Percentiles rank a stretch among this genome's conserved stretches.
These are phyloP conservation scores for Trypoxylon attenuatum DNA, from an alignment of 2,888 invertebrate species.

Conservation along the genomic window DNA sequence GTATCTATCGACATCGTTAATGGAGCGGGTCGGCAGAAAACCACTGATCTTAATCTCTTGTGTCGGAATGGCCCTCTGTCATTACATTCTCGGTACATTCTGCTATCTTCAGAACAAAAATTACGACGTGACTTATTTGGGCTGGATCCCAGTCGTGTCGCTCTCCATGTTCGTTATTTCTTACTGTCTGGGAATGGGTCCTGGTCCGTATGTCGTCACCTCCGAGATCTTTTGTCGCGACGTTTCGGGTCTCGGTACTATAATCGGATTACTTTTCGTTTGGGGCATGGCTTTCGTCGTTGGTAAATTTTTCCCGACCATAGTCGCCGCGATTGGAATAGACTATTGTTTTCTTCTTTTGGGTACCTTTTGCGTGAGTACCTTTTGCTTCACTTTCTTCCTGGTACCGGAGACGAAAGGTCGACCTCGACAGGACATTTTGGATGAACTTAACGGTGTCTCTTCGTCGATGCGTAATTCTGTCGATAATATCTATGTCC, in stretches of 20 bases:
- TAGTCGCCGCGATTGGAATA: conserved; percentile 57
- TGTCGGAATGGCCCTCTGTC: conserved; percentile 65
- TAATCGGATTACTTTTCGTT: conserved; percentile 53
- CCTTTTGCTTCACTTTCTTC: conserved; percentile 56
- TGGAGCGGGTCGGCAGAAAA: conserved; percentile 80
- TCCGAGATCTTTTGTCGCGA: conserved; percentile 76
- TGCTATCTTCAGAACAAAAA: conserved; percentile 63
- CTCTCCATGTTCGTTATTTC: conserved; percentile 76
- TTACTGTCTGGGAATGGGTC: conserved; percentile 76
- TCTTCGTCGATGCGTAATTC: neutral
- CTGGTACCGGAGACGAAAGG: conserved; percentile 70
- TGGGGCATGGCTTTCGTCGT: conserved; percentile 64
- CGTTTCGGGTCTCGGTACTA: conserved; percentile 57
- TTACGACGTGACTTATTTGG: conserved; percentile 65
- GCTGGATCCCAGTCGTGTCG: conserved; percentile 76
- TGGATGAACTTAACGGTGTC: conserved; percentile 62
- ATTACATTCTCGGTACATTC: conserved; percentile 66
- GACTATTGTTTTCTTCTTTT: conserved; percentile 67
- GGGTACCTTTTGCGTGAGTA: conserved; percentile 53
- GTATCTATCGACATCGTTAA: conserved; percentile 73
- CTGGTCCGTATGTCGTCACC: conserved; percentile 76
- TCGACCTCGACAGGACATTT: conserved; percentile 62
- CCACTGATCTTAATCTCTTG: conserved; percentile 75
- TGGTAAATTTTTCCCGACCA: conserved; percentile 61
- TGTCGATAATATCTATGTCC: conserved; percentile 1